Evolutionary conservation across 1,140 invertebrate species (phyloP).

Genomic region (Papilio aristodemus): DNA sequence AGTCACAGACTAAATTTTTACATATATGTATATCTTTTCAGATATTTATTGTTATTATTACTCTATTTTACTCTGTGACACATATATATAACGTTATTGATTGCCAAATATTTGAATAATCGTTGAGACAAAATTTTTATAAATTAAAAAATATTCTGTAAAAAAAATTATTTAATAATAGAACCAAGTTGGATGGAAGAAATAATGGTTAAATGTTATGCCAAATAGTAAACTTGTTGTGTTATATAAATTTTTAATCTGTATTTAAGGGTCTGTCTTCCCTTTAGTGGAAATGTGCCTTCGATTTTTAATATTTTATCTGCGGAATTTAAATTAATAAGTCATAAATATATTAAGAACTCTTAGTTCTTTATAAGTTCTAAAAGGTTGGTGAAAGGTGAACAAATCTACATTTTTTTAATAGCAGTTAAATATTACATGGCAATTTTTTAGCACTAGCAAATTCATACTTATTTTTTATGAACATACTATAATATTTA

Average conservation of each 20-base stretch:
- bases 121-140: slow-evolving; percentile 6
- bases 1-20: background rate
- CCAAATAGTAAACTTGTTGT: slow-evolving; percentile 52
- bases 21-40: background rate
- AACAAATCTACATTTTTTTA: background rate
- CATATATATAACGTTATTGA: slow-evolving; percentile 25
- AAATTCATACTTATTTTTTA: background rate
- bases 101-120: slow-evolving; percentile 28
- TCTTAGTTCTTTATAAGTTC: background rate
- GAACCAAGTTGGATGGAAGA: slow-evolving; percentile 48
- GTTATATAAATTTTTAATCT: slow-evolving; percentile 42
- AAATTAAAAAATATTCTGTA: background rate
- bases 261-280: slow-evolving; percentile 18
- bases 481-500: background rate
- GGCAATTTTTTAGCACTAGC: background rate
- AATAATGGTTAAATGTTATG: slow-evolving; percentile 45
- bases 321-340: background rate
- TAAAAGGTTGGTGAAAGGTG: slow-evolving; percentile 3
- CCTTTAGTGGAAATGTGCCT: slow-evolving; percentile 37
- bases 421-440: background rate
- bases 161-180: slow-evolving; percentile 12
- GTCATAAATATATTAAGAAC: background rate
- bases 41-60: background rate
- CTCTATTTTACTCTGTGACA: background rate
- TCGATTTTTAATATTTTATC: slow-evolving; percentile 17